These are phyloP conservation scores for Drosophila hydei DNA, from an alignment of 1,140 invertebrate species.

Conservation along the genomic window DNA sequence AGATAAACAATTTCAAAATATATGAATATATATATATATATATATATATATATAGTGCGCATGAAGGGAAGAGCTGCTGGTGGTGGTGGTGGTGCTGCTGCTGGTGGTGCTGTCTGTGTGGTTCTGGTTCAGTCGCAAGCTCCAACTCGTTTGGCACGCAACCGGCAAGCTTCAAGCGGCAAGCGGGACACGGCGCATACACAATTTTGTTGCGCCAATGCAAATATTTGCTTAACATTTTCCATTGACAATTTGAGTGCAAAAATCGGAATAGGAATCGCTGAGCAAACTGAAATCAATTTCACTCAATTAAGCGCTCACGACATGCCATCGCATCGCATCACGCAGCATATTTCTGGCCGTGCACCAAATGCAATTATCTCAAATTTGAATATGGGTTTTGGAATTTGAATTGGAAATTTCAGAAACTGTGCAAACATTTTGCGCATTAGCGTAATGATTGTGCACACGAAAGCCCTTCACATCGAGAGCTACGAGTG, in stretches of 20 bases:
- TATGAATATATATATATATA: no score
- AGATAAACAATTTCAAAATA: no score
- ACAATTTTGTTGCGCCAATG: conserved; percentile 23
- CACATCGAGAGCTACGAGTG: conserved; percentile 6
- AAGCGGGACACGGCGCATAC: conserved; percentile 36
- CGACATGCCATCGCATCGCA: conserved; percentile 13
- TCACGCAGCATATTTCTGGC: background rate
- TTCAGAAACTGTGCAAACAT: conserved; percentile 53
- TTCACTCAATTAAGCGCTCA: conserved; percentile 73
- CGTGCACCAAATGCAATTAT: conserved; percentile 56
- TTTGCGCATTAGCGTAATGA: conserved; percentile 50
- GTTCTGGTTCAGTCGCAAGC: conserved; percentile 46
- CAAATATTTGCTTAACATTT: conserved; percentile 41
- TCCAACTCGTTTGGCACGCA: conserved; percentile 60
- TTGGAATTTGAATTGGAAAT: conserved; percentile 19
- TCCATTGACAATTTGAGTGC: conserved; percentile 32
- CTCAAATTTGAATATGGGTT: conserved; percentile 40
- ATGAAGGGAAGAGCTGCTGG: background rate
- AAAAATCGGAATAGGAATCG: conserved; percentile 33
- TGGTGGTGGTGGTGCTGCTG: background rate
- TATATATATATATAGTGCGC: no score
- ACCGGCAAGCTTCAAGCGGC: no score
- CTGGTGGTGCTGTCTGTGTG: background rate
- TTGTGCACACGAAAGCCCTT: conserved; percentile 35
- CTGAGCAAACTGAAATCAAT: conserved; percentile 73